These are phyloP conservation scores for Magallana nippona DNA, from an alignment of 2,888 invertebrate genomes.

Conservation along the genomic window DNA sequence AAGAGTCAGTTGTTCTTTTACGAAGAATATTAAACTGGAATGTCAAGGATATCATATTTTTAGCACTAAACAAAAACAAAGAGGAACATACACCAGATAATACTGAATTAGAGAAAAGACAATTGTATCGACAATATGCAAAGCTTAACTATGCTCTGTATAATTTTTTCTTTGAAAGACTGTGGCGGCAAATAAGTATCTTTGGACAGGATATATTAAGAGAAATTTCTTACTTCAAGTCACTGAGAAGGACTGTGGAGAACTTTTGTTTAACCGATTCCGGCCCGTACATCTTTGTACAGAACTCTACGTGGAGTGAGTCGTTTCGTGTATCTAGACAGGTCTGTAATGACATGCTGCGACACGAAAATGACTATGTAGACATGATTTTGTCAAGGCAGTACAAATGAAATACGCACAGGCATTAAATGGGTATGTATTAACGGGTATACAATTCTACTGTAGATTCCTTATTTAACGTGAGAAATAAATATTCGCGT, in stretches of 20 bases:
- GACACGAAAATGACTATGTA: no score
- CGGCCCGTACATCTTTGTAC: no score
- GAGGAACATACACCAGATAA: background rate
- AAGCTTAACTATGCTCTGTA: constrained; percentile 60
- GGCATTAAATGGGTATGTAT: no score
- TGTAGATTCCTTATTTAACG: no score
- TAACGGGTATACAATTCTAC: no score
- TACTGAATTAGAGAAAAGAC: background rate
- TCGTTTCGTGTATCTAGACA: no score
- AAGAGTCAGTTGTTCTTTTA: constrained; percentile 67
- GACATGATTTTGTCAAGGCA: no score
- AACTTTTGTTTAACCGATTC: no score
- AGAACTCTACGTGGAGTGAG: no score
- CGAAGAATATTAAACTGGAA: constrained; percentile 64
- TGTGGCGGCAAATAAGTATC: constrained; percentile 55
- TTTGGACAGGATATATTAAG: constrained; percentile 57
- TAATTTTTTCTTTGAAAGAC: constrained; percentile 55
- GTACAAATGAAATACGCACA: no score
- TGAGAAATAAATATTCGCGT: no score
- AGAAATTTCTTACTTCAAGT: constrained; percentile 59
- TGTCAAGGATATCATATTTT: constrained; percentile 62
- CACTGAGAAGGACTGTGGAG: constrained; percentile 23
- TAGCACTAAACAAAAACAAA: constrained; percentile 41
- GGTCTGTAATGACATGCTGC: no score
- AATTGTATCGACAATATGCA: constrained; percentile 47